Percentiles rank a stretch among this genome's conserved stretches.
Evolutionary conservation across 1,140 invertebrate genomes (phyloP).

Genomic region (Cepaea nemoralis): DNA sequence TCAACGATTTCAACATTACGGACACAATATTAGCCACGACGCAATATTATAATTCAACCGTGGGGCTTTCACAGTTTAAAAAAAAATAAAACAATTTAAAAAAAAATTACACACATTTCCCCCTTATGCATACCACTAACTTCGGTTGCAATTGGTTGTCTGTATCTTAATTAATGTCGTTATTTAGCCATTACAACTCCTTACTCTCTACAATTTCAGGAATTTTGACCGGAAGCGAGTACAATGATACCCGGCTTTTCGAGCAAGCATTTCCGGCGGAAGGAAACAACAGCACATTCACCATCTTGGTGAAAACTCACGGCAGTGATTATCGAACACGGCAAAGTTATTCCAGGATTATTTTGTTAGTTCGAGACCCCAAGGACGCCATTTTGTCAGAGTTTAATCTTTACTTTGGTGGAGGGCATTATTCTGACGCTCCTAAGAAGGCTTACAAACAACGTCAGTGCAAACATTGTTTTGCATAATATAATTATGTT

Average conservation of each 20-base stretch:
- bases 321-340: slow-evolving; percentile 76
- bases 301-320: slow-evolving; percentile 84
- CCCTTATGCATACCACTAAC: too few relatives aligned
- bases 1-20: too few relatives aligned
- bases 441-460: slow-evolving; percentile 50
- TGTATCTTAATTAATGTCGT: too few relatives aligned
- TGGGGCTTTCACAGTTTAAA: too few relatives aligned
- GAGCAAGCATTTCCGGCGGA: slow-evolving; percentile 85
- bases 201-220: too few relatives aligned
- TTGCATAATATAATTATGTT: too few relatives aligned
- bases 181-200: too few relatives aligned
- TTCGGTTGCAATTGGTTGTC: too few relatives aligned
- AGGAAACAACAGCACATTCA: slow-evolving; percentile 81
- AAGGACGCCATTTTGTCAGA: slow-evolving; percentile 71
- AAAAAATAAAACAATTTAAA: too few relatives aligned
- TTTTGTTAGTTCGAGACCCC: slow-evolving; percentile 56
- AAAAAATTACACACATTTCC: too few relatives aligned
- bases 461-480: slow-evolving; percentile 38
- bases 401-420: slow-evolving; percentile 79
- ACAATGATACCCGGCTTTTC: slow-evolving; percentile 81
- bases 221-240: slow-evolving; percentile 69
- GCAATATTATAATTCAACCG: too few relatives aligned
- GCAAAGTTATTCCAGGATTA: slow-evolving; percentile 42
- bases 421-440: slow-evolving; percentile 81
- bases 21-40: too few relatives aligned